phyloP scores from a whole-genome alignment of 2,113 vertebrate species.

The Petaurus breviceps region DNA sequence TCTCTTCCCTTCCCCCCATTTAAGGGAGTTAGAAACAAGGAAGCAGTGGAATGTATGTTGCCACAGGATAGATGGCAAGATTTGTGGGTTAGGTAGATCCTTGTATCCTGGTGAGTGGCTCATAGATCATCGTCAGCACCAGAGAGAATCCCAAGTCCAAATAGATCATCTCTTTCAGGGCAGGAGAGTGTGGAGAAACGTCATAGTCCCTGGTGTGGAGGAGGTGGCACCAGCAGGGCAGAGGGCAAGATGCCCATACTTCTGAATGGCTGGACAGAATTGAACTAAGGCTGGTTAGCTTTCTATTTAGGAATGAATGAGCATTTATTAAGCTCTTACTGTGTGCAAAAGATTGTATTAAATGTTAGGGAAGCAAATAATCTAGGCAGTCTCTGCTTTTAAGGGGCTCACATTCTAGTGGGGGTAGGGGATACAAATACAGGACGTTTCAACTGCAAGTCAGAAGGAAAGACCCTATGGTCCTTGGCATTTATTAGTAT shows the following conservation, averaged over 20 bases:
- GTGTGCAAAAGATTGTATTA: background rate
- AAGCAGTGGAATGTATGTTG: background rate
- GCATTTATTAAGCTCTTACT: background rate
- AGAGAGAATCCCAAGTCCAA: background rate
- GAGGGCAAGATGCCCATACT: background rate
- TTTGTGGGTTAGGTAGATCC: background rate
- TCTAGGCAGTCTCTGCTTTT: background rate
- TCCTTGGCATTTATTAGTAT: background rate
- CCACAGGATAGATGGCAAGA: background rate
- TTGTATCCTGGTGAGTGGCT: background rate
- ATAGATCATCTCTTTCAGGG: background rate
- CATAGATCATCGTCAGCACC: background rate
- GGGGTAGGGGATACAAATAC: too few species aligned
- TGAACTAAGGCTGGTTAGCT: background rate
- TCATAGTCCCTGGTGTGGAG: background rate
- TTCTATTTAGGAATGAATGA: background rate
- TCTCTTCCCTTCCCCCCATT: background rate
- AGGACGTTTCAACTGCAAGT: background rate
- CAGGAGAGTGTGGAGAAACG: background rate
- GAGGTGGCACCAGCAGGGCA: background rate
- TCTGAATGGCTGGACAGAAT: background rate
- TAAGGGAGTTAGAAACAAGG: background rate
- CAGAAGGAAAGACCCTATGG: background rate
- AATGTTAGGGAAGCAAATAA: background rate
- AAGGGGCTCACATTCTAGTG: background rate